Conservation (phyloP, 2,888 invertebrate species). For the Tribolium freemani region DNA sequence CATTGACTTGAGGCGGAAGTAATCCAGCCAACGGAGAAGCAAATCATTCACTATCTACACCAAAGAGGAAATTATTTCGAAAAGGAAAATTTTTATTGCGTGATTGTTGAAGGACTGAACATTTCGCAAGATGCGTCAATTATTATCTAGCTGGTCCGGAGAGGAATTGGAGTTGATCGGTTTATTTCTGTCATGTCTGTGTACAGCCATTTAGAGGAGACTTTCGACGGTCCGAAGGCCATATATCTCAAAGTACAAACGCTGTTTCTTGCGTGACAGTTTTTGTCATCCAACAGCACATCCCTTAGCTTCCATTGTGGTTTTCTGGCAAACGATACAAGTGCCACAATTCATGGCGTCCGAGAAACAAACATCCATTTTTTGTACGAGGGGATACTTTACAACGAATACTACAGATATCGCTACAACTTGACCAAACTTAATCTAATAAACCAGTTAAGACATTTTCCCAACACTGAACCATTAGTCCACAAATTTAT, state of each 20-base stretch:
- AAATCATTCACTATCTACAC: not conserved
- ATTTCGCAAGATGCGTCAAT: conserved; percentile 12
- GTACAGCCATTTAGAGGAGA: conserved; percentile 41
- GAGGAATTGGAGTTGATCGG: conserved; percentile 43
- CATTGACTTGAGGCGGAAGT: conserved; percentile 15
- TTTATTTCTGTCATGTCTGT: conserved; percentile 40
- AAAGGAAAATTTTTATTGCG: no score
- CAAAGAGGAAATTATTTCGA: not conserved
- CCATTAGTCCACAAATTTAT: conserved; percentile 65
- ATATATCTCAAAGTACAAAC: conserved; percentile 61
- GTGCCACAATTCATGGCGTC: conserved; percentile 52
- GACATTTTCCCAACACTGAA: conserved; percentile 3
- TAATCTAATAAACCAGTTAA: conserved; percentile 36
- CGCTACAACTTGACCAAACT: conserved; percentile 24
- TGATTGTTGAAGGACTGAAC: no score
- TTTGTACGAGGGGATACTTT: conserved; percentile 23
- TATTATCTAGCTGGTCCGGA: conserved; percentile 20
- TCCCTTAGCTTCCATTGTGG: conserved; percentile 59
- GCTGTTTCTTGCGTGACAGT: conserved; percentile 59
- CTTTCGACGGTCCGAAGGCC: conserved; percentile 48
- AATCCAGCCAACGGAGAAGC: conserved; percentile 29
- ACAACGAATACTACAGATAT: conserved; percentile 23
- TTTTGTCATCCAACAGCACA: conserved; percentile 59
- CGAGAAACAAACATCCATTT: conserved; percentile 47
- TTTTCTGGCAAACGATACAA: conserved; percentile 57